Conservation (phyloP, 2,888 invertebrate species). For the Octonoba sinensis region DNA sequence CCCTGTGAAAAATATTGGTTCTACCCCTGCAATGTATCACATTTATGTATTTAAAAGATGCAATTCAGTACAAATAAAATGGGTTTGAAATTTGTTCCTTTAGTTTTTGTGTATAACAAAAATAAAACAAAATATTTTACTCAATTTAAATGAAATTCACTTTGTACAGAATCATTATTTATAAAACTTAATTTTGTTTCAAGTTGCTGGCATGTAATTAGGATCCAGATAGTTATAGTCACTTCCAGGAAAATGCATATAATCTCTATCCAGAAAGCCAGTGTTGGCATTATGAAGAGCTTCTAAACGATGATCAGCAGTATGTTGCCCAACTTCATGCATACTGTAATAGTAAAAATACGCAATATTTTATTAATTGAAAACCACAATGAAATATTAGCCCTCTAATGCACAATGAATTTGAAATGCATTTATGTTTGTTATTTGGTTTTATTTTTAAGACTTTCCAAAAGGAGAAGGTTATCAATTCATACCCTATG, state of each 20-base stretch:
- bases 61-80: too few species aligned
- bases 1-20: too few species aligned
- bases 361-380: background rate
- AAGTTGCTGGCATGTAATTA: conserved; percentile 71
- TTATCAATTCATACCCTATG: too few species aligned
- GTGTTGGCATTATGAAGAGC: conserved; percentile 17
- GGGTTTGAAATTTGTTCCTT: too few species aligned
- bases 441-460: background rate
- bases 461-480: background rate
- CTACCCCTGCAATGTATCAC: too few species aligned
- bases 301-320: conserved; percentile 43
- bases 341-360: conserved; percentile 20
- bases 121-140: too few species aligned
- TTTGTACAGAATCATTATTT: too few species aligned
- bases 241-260: conserved; percentile 38
- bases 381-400: background rate
- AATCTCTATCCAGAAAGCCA: conserved; percentile 28
- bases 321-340: conserved; percentile 47
- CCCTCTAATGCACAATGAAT: too few species aligned
- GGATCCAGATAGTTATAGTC: conserved; percentile 72
- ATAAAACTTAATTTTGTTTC: background rate
- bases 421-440: too few species aligned
- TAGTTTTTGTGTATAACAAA: too few species aligned
- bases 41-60: too few species aligned
- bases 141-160: too few species aligned